phyloP scores from a whole-genome alignment of 2,113 vertebrate species.

The Tinamus guttatus region DNA sequence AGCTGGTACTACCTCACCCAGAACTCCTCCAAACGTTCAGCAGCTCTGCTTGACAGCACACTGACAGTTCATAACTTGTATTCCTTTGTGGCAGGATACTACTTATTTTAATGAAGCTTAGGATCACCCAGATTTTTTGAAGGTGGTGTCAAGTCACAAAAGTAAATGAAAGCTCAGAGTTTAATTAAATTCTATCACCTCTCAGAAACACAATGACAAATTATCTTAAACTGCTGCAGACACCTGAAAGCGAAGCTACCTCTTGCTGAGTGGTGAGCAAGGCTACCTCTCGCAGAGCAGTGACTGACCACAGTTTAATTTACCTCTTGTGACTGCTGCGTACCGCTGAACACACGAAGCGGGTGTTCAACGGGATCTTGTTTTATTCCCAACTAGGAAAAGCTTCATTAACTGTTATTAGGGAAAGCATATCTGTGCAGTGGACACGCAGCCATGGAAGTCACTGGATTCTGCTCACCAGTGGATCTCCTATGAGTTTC shows the following conservation, averaged over 20 bases:
- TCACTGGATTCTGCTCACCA: not conserved
- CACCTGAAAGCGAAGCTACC: not conserved
- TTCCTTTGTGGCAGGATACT: not conserved
- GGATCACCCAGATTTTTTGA: not conserved
- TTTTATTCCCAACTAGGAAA: too few species aligned
- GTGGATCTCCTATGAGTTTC: not conserved
- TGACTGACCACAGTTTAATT: not conserved
- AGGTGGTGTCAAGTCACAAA: not conserved
- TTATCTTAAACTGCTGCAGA: not conserved
- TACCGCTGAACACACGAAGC: not conserved
- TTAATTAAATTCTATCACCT: not conserved
- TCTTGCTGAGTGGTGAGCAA: not conserved
- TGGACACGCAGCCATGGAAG: accelerated
- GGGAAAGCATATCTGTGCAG: not conserved
- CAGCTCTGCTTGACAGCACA: not conserved
- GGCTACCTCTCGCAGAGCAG: not conserved
- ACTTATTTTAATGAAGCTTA: not conserved
- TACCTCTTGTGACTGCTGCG: not conserved
- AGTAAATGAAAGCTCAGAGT: not conserved
- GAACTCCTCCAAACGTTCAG: not conserved
- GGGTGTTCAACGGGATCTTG: too few species aligned
- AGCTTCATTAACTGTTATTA: not conserved
- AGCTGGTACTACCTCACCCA: not conserved
- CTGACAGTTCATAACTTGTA: not conserved
- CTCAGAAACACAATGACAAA: not conserved